Evolutionary conservation across 2,888 invertebrate species (phyloP), one percentile per base, ranked within the genome.

Genomic region (Galerucella nymphaeae): DNA sequence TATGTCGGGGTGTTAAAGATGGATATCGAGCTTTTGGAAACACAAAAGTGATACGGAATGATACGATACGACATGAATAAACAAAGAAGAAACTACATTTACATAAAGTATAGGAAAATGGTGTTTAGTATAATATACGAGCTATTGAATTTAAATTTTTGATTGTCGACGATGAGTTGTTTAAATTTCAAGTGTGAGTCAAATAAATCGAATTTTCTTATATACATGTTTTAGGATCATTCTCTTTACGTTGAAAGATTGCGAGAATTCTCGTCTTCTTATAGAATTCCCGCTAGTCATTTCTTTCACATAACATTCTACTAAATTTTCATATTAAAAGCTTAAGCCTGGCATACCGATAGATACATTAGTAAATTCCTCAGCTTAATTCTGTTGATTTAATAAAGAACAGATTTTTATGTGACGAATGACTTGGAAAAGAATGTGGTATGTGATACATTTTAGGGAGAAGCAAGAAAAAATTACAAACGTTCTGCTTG

Each of bases 1-100:
- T 80, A 78, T 69, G 77, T 76, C 75, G 77, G 75, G 75, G 80
- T 78, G 80, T 77, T 78, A 74, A 78, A 79, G 80, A 80, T 80
- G 78, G 71, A 73, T 80, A 80, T 80, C 80, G 48, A 30, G 18
- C 53, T 68, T 45, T 71, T 69, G 70, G 72, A 74, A 79, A 78
- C 71, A 79, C 76, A 77, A 62, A 38, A 67, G 45, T 67, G 67
- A 67, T 67, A 67, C 59, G 58, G 55, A 48, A 64, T 59, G 38
- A 42, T 76, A n/a, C n/a, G n/a, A n/a, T n/a, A 71, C 58, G 77
- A 71, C 71, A 71, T 70, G 79, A 79, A 79, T 79, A 78, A 78
- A 74, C 76, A 78, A 79, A 70, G 67, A 65, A 59, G 13, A 62
- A 38, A 62, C 20, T 13, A 38, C 45, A 75, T 75, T 75, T 72